Evolutionary conservation across 2,888 invertebrate species (phyloP).

Genomic region (Rotaria sp.): DNA sequence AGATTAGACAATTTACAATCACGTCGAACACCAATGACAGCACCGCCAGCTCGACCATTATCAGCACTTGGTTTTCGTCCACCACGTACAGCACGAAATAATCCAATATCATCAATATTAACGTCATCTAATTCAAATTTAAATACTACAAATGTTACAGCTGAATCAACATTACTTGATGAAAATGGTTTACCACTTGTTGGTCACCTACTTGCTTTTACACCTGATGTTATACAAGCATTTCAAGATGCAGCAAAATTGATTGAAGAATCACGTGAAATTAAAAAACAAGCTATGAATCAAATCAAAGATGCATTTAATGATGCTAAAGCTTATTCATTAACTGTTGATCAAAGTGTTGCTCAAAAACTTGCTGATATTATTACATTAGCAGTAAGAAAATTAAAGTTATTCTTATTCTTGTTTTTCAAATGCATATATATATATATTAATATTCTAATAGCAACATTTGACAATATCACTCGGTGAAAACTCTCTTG

Average conservation of each 20-base stretch:
- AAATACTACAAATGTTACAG: not conserved
- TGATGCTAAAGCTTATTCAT: conserved; percentile 44
- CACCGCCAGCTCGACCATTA: not conserved
- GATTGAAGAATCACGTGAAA: conserved; percentile 20
- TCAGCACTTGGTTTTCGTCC: not conserved
- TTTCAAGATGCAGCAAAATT: conserved; percentile 20
- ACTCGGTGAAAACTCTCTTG: conserved; percentile 51
- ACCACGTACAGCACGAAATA: not conserved
- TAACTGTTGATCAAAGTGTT: conserved; percentile 68
- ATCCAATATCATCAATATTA: not conserved
- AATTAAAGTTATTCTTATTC: not conserved
- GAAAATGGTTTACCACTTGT: conserved; percentile 1
- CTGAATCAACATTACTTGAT: not conserved
- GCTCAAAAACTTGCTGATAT: conserved; percentile 59
- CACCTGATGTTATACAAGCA: conserved; percentile 21
- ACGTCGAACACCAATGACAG: not conserved
- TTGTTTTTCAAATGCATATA: not conserved
- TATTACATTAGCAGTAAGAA: conserved; percentile 21
- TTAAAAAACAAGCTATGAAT: not conserved
- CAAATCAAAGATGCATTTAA: conserved; percentile 20
- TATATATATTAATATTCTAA: not conserved
- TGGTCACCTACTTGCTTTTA: conserved; percentile 8
- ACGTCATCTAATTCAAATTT: not conserved
- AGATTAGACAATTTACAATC: not conserved
- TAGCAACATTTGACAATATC: conserved; percentile 52